Base-by-base conservation (phyloP, 2,113 vertebrate species). In the Peromyscus californicus region DNA sequence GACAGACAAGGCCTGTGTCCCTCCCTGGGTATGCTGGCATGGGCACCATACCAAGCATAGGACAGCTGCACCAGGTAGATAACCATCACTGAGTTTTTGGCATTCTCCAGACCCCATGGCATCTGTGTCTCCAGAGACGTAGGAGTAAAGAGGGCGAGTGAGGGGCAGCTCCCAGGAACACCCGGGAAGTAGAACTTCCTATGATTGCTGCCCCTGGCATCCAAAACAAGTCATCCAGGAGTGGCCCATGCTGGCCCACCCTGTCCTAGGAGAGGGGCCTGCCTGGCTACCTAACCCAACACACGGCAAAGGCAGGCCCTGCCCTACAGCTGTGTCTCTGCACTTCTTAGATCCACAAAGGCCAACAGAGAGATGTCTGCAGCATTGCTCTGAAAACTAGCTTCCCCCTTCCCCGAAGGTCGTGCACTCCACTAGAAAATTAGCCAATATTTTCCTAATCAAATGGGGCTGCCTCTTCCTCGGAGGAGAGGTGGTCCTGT, bases 401-500 rank as follows among this genome's bases (percentile, higher is more conserved):
- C 89, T 89, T 89, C 16, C 83, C 59, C 65, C 80, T 21, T 59
- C 61, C 31, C 13, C 11, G 11, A 82, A 83, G 48, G 85, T 82
- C 31, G 31, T 39, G 36, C 19, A 7, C 74, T 92, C 10, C 29
- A 39, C 59, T 72, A 26, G 84, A 96, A 95, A 92, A 86, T 89
- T 48, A 92, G 65, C 88, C 51, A 31, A 19, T 92, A 45, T 90
- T 94, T 95, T 90, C 67, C 31, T 78, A 87, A 92, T 65, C 80
- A 42, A 88, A 57, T 31, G 2, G 24, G 48, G 33, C 48, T 51
- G 54, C 89, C 88, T 65, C 83, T 54, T 83, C 63, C 63, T 36
- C 5, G 2, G 78, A 82, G 95, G 51, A 92, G 59, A 85, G 54
- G 54, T 26, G 45, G 65, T 65, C 12, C 4, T 80, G 33, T 89